Base-by-base conservation (phyloP, 2,888 invertebrate species). In the Melinaea marsaeus region DNA sequence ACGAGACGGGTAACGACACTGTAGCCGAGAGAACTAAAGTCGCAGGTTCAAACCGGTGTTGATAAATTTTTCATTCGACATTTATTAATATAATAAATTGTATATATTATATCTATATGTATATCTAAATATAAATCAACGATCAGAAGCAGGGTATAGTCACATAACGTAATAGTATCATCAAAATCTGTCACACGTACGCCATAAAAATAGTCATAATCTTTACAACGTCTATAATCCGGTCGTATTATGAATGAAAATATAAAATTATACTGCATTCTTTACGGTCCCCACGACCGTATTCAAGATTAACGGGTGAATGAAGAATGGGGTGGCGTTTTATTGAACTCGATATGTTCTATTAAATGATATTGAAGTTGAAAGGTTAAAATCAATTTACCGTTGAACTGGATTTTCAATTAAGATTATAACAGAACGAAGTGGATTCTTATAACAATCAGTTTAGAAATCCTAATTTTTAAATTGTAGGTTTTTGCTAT, bases 171-270 rank as follows among this genome's bases (percentile, higher is more conserved):
- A 9, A 42, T 42, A 9, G 55, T 54, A 55, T 56, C 57, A 63
- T 63, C 55, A 61, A 57, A 70, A 64, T 72, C 74, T 73, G 62
- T 70, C 72, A 47, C 69, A 60, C 68, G 67, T 71, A 64, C 67
- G 68, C 56, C 66, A 66, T 71, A 71, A 68, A 69, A 71, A 55
- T 73, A 66, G 72, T 64, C 72, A 72, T 78, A 78, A 78, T 69
- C 66, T 80, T 80, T 75, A 78, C 65, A 74, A 66, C 62, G 48
- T 69, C 67, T 72, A 72, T 76, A 77, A 74, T 60, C 60, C 63
- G 70, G 34, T 70, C 73, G 72, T 71, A 73, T 75, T 77, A 75
- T 79, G 77, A 81, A 84, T 81, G 79, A 75, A 78, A 80, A 79
- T 78, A 79, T 81, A 77, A 77, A 76, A 78, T 78, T 77, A 76